Percentiles rank a stretch among this genome's conserved stretches.
These are phyloP conservation scores for Nomada ruficornis DNA, from an alignment of 2,888 invertebrate species.

Conservation along the genomic window DNA sequence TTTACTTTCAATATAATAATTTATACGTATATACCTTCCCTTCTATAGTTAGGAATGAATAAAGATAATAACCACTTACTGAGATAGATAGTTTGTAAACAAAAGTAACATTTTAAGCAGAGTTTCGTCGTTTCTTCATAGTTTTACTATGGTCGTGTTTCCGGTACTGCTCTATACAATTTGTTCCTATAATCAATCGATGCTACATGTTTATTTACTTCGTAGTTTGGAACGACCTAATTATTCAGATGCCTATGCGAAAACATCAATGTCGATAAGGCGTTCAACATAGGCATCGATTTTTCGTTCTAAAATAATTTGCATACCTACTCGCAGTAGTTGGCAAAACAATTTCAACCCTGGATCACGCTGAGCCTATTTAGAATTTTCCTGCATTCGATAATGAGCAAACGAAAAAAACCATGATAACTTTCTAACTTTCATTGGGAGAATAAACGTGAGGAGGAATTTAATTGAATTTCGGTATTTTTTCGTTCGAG, in stretches of 20 bases:
- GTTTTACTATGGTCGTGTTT: background rate
- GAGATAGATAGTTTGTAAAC: too few relatives aligned
- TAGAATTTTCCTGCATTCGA: background rate
- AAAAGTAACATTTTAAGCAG: too few relatives aligned
- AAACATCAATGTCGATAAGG: background rate
- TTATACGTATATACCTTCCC: too few relatives aligned
- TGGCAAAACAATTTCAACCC: background rate
- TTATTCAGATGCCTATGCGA: background rate
- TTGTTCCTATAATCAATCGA: background rate
- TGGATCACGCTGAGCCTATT: background rate
- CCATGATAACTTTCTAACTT: background rate
- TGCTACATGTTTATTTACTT: background rate
- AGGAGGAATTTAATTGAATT: conserved; percentile 7
- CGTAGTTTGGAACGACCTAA: background rate
- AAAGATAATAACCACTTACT: too few relatives aligned
- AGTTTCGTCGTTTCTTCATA: too few relatives aligned
- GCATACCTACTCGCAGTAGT: background rate
- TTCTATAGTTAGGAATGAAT: too few relatives aligned
- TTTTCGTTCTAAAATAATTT: background rate
- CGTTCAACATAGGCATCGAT: background rate
- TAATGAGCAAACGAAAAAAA: background rate
- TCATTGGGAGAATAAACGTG: background rate
- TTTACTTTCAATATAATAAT: too few relatives aligned
- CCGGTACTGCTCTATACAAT: background rate
- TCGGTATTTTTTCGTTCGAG: conserved; percentile 1